Conservation (phyloP, 2,888 invertebrate species). For the Ashinkailepas kermadecensis region DNA sequence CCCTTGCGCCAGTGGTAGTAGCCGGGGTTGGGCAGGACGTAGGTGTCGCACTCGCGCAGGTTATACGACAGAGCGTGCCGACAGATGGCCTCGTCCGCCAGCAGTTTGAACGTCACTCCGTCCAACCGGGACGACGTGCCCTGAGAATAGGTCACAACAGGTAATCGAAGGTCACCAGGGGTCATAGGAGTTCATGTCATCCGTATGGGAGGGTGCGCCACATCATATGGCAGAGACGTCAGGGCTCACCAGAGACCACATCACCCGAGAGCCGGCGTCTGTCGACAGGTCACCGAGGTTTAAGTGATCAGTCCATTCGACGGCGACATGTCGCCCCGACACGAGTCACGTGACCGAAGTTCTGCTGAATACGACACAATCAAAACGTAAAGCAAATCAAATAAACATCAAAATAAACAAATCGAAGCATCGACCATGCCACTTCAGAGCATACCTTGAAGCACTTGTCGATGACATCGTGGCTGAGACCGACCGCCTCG, state of each 20-base stretch:
- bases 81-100: constrained; percentile 77
- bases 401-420: neutral
- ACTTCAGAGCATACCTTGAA: constrained; percentile 57
- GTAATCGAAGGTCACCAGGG: neutral
- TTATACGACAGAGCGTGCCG: constrained; percentile 70
- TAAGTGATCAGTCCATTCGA: too few species aligned
- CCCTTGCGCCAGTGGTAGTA: constrained; percentile 94
- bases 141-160: constrained; percentile 36
- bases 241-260: too few species aligned
- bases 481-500: constrained; percentile 90
- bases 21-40: constrained; percentile 78
- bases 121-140: constrained; percentile 66
- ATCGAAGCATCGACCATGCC: constrained; percentile 35
- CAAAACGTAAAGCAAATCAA: too few species aligned
- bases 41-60: constrained; percentile 58
- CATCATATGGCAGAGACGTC: too few species aligned
- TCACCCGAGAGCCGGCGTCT: too few species aligned
- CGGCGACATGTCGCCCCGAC: too few species aligned
- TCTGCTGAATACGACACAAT: too few species aligned
- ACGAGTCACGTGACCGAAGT: too few species aligned
- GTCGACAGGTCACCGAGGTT: too few species aligned
- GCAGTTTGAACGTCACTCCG: constrained; percentile 80
- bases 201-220: too few species aligned
- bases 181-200: too few species aligned
- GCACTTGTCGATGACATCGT: constrained; percentile 88